Conservation (phyloP, 1,140 invertebrate genomes). For the Bombus consobrinus region DNA sequence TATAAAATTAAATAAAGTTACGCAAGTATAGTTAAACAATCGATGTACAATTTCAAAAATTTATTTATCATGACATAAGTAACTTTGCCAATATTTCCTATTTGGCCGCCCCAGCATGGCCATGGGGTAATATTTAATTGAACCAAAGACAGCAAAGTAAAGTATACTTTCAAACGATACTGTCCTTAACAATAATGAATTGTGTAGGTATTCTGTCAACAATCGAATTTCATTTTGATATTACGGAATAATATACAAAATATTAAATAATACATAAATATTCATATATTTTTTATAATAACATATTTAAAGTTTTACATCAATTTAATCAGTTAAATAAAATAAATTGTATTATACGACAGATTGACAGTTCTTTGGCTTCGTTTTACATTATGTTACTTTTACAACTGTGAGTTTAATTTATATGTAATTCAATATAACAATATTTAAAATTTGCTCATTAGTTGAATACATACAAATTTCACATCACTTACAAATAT, state of each 20-base stretch:
- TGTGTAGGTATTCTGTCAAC: background rate
- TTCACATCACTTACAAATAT: background rate
- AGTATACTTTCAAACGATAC: background rate
- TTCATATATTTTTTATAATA: slow-evolving; percentile 9
- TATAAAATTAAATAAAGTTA: background rate
- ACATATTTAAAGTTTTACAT: slow-evolving; percentile 35
- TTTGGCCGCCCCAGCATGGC: background rate
- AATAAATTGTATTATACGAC: slow-evolving; percentile 13
- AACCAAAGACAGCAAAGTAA: background rate
- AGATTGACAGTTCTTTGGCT: slow-evolving; percentile 18
- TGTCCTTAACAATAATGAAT: background rate
- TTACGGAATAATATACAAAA: background rate
- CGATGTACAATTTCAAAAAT: background rate
- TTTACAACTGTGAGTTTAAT: background rate
- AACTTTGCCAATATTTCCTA: background rate
- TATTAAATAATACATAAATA: slow-evolving; percentile 28
- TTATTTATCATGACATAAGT: background rate
- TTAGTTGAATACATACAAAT: slow-evolving; percentile 22
- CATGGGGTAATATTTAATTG: background rate
- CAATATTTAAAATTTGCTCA: slow-evolving; percentile 15
- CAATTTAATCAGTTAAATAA: slow-evolving; percentile 7
- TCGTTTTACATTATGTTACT: slow-evolving; percentile 9
- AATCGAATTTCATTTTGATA: background rate
- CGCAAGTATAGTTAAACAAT: background rate
- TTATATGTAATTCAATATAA: slow-evolving; percentile 6